Evolutionary conservation across 1,140 invertebrate species (phyloP).

Genomic region (Drosophila pseudoobscura): DNA sequence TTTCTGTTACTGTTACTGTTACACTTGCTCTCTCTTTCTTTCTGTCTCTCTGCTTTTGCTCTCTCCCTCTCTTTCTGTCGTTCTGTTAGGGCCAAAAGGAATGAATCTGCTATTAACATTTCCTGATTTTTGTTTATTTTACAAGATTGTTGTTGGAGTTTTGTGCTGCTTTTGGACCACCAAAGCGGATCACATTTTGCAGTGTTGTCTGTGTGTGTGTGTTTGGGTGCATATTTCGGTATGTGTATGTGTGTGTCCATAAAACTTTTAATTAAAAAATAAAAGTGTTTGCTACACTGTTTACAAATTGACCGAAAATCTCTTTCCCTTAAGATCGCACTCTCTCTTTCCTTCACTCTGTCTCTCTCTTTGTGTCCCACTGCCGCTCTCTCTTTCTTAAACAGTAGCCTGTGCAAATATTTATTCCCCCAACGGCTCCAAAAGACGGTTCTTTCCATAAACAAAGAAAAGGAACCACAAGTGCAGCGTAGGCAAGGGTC

Average conservation of each 20-base stretch:
- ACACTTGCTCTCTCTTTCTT: not conserved
- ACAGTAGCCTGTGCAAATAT: slow-evolving; percentile 75
- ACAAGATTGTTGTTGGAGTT: slow-evolving; percentile 31
- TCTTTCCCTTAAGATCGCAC: slow-evolving; percentile 17
- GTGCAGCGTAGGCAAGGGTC: slow-evolving; percentile 32
- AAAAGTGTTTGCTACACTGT: slow-evolving; percentile 56
- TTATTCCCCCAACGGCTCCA: slow-evolving; percentile 22
- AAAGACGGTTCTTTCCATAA: slow-evolving; percentile 21
- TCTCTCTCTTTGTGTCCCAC: not conserved
- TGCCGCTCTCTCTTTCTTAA: slow-evolving; percentile 1
- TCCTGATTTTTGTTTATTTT: slow-evolving; percentile 58
- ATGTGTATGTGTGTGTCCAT: slow-evolving; percentile 35
- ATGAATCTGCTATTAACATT: slow-evolving; percentile 63
- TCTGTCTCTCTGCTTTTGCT: slow-evolving; percentile 12
- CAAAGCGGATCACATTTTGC: slow-evolving; percentile 16
- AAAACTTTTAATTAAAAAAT: slow-evolving; percentile 66
- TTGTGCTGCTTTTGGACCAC: slow-evolving; percentile 50
- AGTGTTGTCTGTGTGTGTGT: no score
- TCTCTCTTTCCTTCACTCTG: slow-evolving; percentile 3
- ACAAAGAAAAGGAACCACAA: slow-evolving; percentile 28
- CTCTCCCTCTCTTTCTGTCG: not conserved
- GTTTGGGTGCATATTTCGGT: slow-evolving; percentile 43
- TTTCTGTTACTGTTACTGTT: slow-evolving; percentile 1
- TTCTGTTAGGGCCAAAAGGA: slow-evolving; percentile 10
- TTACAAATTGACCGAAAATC: slow-evolving; percentile 40